A percentile compares a stretch with the other conserved stretches of the same genome.
Conservation (phyloP, 2,888 invertebrate genomes). For the Acheta domesticus region DNA sequence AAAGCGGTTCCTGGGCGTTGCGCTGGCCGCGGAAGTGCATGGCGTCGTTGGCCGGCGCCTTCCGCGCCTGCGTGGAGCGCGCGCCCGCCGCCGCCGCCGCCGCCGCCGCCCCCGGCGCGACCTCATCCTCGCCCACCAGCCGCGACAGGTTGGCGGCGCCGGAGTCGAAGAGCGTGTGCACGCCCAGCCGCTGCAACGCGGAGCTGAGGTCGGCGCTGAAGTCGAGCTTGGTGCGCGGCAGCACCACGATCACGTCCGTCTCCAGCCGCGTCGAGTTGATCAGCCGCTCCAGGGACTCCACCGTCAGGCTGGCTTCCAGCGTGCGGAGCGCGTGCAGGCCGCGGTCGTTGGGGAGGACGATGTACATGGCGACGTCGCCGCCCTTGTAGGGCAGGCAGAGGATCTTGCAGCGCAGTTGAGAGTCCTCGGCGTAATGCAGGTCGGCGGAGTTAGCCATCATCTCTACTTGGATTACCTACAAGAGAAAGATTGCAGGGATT, state of each 20-base stretch:
- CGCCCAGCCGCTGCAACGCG: slow-evolving; percentile 57
- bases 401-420: slow-evolving; percentile 52
- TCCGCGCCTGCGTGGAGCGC: neutral
- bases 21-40: neutral
- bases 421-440: slow-evolving; percentile 57
- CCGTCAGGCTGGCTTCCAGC: slow-evolving; percentile 52
- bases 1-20: neutral
- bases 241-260: slow-evolving; percentile 53
- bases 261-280: slow-evolving; percentile 51
- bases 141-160: slow-evolving; percentile 63
- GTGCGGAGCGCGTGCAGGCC: slow-evolving; percentile 50
- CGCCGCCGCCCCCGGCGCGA: neutral
- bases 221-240: slow-evolving; percentile 59
- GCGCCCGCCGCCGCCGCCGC: neutral
- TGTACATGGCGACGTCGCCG: slow-evolving; percentile 58
- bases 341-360: slow-evolving; percentile 58
- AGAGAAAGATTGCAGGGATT: too few species aligned
- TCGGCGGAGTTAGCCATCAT: slow-evolving; percentile 65
- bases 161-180: slow-evolving; percentile 61
- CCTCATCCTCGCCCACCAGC: slow-evolving; percentile 47
- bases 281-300: slow-evolving; percentile 51
- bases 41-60: neutral
- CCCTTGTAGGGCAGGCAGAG: slow-evolving; percentile 64
- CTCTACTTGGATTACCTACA: slow-evolving; percentile 47
- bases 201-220: slow-evolving; percentile 56